Percentiles rank a stretch among this genome's conserved stretches.
Evolutionary conservation across 2,797 vertebrate species (phyloP).

Genomic region (Alauda arvensis): DNA sequence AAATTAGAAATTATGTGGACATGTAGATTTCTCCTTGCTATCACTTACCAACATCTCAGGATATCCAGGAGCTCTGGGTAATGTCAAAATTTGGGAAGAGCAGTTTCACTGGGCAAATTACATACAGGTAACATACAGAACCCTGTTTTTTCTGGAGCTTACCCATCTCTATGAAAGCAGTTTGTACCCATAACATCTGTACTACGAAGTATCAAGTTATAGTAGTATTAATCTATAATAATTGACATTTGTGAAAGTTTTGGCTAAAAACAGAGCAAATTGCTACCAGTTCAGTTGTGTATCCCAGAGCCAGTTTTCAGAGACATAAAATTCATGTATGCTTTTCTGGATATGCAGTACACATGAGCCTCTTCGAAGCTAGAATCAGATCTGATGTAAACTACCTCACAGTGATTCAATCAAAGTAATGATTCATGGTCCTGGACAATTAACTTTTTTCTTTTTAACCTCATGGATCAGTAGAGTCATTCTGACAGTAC

Average conservation of each 20-base stretch:
- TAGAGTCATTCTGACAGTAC: neutral
- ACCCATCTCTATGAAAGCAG: neutral
- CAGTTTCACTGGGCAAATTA: neutral
- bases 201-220: neutral
- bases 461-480: neutral
- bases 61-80: neutral
- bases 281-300: neutral
- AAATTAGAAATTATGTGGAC: neutral
- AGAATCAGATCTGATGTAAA: neutral
- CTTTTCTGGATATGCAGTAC: neutral
- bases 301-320: neutral
- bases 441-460: neutral
- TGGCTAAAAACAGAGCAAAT: neutral
- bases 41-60: neutral
- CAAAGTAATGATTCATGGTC: neutral
- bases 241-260: neutral
- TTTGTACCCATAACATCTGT: neutral
- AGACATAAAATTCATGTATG: accelerated
- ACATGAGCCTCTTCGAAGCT: neutral
- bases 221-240: neutral
- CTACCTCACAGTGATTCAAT: neutral
- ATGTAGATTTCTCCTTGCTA: neutral
- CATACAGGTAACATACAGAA: neutral
- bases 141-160: neutral
- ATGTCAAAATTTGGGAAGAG: neutral